Evolutionary conservation across 2,113 vertebrate genomes (phyloP).

Genomic region (Lampris megalopsis): DNA sequence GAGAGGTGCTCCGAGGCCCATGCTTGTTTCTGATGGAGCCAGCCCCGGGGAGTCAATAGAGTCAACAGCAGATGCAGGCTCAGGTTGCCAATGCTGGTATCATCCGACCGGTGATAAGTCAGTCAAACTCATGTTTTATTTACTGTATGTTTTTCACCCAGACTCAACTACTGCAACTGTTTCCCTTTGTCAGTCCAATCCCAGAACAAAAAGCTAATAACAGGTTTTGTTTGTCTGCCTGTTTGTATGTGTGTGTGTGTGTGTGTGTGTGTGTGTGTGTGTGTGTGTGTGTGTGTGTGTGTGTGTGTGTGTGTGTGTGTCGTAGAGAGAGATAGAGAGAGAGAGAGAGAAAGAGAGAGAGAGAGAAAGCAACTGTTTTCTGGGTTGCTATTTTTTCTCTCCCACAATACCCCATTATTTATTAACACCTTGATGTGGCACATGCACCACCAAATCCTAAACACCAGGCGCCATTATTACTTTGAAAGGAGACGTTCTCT

Average conservation of each 20-base stretch:
- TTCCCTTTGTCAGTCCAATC: conserved; percentile 9
- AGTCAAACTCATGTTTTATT: conserved; percentile 30
- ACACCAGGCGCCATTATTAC: conserved; percentile 24
- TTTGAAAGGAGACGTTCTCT: conserved; percentile 22
- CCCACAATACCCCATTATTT: conserved; percentile 23
- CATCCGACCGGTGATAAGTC: conserved; percentile 31
- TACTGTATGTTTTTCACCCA: not conserved
- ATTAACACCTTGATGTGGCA: conserved; percentile 9
- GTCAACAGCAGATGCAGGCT: conserved; percentile 63
- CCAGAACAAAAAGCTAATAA: conserved; percentile 27
- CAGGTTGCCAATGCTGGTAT: conserved; percentile 57
- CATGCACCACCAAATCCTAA: conserved; percentile 26
- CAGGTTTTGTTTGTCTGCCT: conserved; percentile 12
- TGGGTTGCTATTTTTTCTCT: not conserved
- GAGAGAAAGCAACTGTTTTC: no score
- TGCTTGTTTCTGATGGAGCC: conserved; percentile 47
- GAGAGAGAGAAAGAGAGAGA: not conserved
- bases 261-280: conserved; percentile 6
- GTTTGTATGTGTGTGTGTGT: not conserved
- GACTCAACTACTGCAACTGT: not conserved
- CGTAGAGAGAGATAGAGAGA: no score
- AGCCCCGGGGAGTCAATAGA: conserved; percentile 61
- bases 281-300: no score
- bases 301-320: not conserved
- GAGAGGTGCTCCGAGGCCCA: conserved; percentile 38